Conservation (phyloP, 2,113 vertebrate species). For the Tenebrosternarchus preto region DNA sequence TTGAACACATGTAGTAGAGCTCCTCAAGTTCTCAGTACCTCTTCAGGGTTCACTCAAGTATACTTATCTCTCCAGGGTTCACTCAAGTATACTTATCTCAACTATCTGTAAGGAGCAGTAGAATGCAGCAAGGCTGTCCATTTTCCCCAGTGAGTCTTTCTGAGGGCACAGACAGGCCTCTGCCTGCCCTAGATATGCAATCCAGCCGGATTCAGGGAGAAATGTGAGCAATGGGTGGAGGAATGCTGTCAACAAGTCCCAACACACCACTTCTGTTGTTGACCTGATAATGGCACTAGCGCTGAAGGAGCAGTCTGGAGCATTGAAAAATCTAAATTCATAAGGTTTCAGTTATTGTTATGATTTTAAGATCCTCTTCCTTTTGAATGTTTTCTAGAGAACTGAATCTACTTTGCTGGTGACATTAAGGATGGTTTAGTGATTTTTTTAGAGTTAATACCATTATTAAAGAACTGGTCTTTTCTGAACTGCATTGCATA, state of each 20-base stretch:
- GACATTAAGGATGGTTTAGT: not conserved
- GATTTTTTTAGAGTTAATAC: not conserved
- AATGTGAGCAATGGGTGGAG: conserved; percentile 75
- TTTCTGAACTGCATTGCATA: not conserved
- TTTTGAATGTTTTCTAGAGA: not conserved
- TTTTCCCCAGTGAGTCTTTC: conserved; percentile 39
- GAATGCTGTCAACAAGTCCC: conserved; percentile 77
- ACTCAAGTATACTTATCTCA: conserved; percentile 49
- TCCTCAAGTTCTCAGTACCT: conserved; percentile 27
- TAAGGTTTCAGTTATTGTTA: not conserved
- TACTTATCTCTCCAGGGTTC: conserved; percentile 59
- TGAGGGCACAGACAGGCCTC: conserved; percentile 60
- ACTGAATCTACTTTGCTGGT: not conserved
- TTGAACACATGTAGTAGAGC: conserved; percentile 8
- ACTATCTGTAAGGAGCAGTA: conserved; percentile 44
- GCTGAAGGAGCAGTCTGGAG: conserved; percentile 16
- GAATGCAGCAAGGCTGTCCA: conserved; percentile 24
- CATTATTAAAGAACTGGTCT: not conserved
- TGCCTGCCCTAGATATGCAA: conserved; percentile 75
- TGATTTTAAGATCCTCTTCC: conserved; percentile 15
- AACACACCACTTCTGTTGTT: conserved; percentile 68
- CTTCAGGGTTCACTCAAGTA: conserved; percentile 56
- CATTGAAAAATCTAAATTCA: not conserved
- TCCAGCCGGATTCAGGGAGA: conserved; percentile 73
- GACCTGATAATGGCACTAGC: conserved; percentile 61